phyloP scores from a whole-genome alignment of 2,888 invertebrate species.

The Melikaiella ostensackeni region DNA sequence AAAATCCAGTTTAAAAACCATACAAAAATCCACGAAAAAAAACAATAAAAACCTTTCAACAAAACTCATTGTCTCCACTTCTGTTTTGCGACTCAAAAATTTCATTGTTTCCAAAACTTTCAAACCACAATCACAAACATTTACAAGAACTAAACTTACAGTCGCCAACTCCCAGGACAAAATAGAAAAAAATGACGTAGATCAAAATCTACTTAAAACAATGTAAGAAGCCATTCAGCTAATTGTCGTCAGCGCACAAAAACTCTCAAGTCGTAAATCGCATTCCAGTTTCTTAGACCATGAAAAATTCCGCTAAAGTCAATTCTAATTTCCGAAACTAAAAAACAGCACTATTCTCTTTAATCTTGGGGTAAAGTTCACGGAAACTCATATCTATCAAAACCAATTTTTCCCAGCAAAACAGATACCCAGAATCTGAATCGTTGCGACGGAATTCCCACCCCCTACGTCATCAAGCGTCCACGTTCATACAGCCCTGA shows the following conservation, averaged over 20 bases:
- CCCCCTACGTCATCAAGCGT: slow-evolving; percentile 17
- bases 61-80: neutral
- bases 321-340: neutral
- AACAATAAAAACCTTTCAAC: neutral
- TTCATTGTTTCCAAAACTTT: neutral
- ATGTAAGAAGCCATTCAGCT: slow-evolving; percentile 14
- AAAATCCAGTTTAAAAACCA: neutral
- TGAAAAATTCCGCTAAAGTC: neutral
- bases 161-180: neutral
- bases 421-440: neutral
- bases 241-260: slow-evolving; percentile 17
- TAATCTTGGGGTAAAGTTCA: neutral
- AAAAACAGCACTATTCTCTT: neutral
- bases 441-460: slow-evolving; percentile 16
- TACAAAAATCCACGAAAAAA: neutral
- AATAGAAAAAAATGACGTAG: neutral
- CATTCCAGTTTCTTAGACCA: neutral
- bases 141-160: neutral
- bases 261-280: slow-evolving; percentile 6
- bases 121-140: neutral
- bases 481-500: slow-evolving; percentile 54
- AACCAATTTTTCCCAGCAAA: neutral
- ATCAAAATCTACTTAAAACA: slow-evolving; percentile 12
- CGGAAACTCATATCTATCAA: neutral
- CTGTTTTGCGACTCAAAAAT: neutral